These are phyloP conservation scores for rat (Rattus norvegicus) DNA, from an alignment of 2,113 vertebrate species.

Conservation along the genomic window GRCr8 NC_086030.1:45336501-45337000, in stretches of 20 bases:
- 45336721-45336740: not conserved
- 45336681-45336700: not conserved
- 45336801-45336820: not conserved
- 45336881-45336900: not conserved
- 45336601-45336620: not conserved
- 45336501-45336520: not conserved
- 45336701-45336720: not conserved
- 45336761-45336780: not conserved
- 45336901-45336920: not conserved
- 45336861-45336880: not conserved
- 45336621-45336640: not conserved
- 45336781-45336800: not conserved
- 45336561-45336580: no score
- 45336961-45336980: not conserved
- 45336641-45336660: not conserved
- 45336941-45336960: not conserved
- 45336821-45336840: not conserved
- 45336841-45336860: no score
- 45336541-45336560: not conserved
- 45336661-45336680: not conserved
- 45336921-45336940: not conserved
- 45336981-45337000: not conserved
- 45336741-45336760: not conserved
- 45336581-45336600: not conserved
- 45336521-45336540: not conserved